Evolutionary conservation across 2,113 vertebrate genomes (phyloP).

Genomic region (Centropus unirufus): DNA sequence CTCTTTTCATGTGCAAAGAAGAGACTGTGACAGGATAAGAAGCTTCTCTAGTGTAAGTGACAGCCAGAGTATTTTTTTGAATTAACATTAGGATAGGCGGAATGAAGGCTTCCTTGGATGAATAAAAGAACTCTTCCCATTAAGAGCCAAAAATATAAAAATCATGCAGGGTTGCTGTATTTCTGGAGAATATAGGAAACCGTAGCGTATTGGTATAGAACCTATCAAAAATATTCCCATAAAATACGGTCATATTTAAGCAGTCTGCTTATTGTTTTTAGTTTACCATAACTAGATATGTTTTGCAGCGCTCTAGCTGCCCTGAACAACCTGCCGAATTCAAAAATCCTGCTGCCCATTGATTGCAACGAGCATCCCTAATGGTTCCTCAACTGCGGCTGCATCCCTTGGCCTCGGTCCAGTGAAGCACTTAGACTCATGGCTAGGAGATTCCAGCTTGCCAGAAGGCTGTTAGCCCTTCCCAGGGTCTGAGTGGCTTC

Average conservation of each 20-base stretch:
- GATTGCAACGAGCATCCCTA: background rate
- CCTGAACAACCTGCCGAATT: background rate
- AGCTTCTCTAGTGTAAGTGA: constrained; percentile 61
- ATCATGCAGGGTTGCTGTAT: background rate
- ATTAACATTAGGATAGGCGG: constrained; percentile 62
- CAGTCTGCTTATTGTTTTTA: background rate
- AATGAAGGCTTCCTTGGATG: constrained; percentile 34
- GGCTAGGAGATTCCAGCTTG: background rate
- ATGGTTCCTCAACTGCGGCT: background rate
- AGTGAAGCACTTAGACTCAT: background rate
- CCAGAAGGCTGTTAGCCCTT: background rate
- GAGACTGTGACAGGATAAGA: constrained; percentile 64
- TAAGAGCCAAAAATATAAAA: constrained; percentile 56
- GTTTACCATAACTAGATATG: background rate
- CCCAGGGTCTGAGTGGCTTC: background rate
- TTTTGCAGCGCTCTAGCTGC: background rate
- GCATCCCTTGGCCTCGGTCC: background rate
- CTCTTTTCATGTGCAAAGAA: constrained; percentile 66
- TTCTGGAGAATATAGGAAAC: constrained; percentile 10
- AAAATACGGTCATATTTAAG: background rate
- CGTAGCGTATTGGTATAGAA: background rate
- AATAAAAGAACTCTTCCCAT: constrained; percentile 27
- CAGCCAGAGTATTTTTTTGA: constrained; percentile 61
- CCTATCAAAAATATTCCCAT: constrained; percentile 5
- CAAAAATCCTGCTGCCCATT: background rate